Percentiles rank a stretch among this genome's conserved stretches.
phyloP scores from a whole-genome alignment of 2,888 invertebrate genomes.

The Rhynchonema sp. region DNA sequence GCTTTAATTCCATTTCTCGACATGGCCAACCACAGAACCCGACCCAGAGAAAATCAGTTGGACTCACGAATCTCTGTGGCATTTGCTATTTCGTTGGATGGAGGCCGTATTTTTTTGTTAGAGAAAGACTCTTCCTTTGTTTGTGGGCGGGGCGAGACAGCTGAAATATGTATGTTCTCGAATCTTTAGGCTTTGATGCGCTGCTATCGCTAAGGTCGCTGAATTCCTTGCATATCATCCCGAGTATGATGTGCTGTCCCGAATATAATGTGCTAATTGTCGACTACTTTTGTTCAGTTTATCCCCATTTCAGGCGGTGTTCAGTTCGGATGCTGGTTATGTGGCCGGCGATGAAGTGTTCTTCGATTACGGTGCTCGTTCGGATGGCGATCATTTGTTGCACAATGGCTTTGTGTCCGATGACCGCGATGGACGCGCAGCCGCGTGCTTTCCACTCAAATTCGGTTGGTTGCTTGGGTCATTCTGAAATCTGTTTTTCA shows the following conservation, averaged over 20 bases:
- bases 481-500: too few relatives aligned
- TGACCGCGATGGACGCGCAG: constrained; percentile 7
- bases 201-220: too few relatives aligned
- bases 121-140: too few relatives aligned
- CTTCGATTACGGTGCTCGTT: constrained; percentile 74
- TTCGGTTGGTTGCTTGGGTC: not conserved
- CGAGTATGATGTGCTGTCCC: too few relatives aligned
- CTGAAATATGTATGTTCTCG: too few relatives aligned
- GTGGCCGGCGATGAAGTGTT: constrained; percentile 43
- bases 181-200: too few relatives aligned
- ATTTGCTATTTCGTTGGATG: not conserved
- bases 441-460: not conserved
- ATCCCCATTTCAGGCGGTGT: not conserved
- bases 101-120: not conserved
- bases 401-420: constrained; percentile 51
- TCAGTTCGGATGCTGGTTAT: not conserved
- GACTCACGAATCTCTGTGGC: not conserved
- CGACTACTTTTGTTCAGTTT: too few relatives aligned
- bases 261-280: too few relatives aligned
- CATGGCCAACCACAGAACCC: constrained; percentile 18
- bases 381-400: constrained; percentile 69
- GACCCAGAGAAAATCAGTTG: not conserved
- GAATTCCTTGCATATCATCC: not conserved
- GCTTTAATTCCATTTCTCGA: constrained; percentile 23
- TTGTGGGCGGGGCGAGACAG: too few relatives aligned